Conservation (phyloP, 2,888 invertebrate species). For the Acanthococcus lagerstroemiae region DNA sequence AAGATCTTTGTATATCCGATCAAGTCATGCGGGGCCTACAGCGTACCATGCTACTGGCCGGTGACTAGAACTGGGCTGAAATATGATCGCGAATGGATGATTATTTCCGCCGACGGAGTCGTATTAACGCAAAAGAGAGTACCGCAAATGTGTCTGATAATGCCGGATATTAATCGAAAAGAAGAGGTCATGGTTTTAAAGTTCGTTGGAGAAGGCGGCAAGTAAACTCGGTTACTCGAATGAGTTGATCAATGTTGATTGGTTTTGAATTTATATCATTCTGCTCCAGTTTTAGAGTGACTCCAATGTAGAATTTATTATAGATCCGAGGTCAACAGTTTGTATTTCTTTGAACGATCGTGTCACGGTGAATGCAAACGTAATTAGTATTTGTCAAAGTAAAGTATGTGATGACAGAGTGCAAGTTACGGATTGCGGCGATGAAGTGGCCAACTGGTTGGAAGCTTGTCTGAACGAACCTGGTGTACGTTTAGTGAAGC, state of each 20-base stretch:
- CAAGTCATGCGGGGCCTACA: slow-evolving; percentile 78
- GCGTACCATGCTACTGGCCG: slow-evolving; percentile 57
- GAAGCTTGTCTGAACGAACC: slow-evolving; percentile 57
- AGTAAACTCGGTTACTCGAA: too few species aligned
- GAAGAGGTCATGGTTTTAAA: slow-evolving; percentile 48
- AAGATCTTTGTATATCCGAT: slow-evolving; percentile 70
- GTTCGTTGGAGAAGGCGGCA: slow-evolving; percentile 51
- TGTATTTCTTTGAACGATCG: too few species aligned
- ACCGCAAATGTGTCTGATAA: slow-evolving; percentile 64
- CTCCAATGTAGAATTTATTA: too few species aligned
- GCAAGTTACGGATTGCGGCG: slow-evolving; percentile 73
- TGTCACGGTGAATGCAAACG: too few species aligned
- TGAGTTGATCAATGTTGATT: too few species aligned
- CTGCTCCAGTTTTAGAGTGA: too few species aligned
- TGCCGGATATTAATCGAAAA: slow-evolving; percentile 58
- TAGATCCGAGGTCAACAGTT: too few species aligned
- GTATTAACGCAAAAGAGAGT: slow-evolving; percentile 82
- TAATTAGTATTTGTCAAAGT: slow-evolving; percentile 30
- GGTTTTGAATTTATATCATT: too few species aligned
- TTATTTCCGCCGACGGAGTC: slow-evolving; percentile 67
- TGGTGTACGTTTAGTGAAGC: slow-evolving; percentile 55
- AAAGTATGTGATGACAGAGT: slow-evolving; percentile 78
- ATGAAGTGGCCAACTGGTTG: slow-evolving; percentile 70
- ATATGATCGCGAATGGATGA: slow-evolving; percentile 91
- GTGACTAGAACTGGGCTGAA: slow-evolving; percentile 66